A percentile compares a stretch with the other conserved stretches of the same genome.
phyloP scores from a whole-genome alignment of 2,888 invertebrate genomes.

The Drosophila neotestacea region DNA sequence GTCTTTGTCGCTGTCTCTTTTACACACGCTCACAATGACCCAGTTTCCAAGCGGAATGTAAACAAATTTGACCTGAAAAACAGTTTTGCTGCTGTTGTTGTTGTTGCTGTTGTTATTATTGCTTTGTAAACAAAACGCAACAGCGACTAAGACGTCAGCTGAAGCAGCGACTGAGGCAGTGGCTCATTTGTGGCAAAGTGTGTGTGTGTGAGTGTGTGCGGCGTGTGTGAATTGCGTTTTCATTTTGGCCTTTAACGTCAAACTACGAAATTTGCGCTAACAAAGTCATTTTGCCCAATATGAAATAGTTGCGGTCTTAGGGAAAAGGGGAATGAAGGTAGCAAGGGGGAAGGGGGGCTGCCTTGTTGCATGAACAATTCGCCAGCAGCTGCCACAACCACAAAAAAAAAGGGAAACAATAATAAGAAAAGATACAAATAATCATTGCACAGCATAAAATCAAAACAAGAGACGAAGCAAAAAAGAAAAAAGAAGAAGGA shows the following conservation, averaged over 20 bases:
- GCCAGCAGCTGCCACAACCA: conserved; percentile 30
- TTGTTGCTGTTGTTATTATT: conserved; percentile 47
- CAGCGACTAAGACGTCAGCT: conserved; percentile 54
- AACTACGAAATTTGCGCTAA: conserved; percentile 53
- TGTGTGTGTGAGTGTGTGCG: conserved; percentile 41
- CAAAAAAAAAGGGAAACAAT: background rate
- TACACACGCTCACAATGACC: conserved; percentile 81
- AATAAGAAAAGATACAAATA: conserved; percentile 42
- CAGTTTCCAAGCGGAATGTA: conserved; percentile 82
- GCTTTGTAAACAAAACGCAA: conserved; percentile 80
- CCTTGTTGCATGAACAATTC: conserved; percentile 48
- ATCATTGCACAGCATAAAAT: conserved; percentile 55
- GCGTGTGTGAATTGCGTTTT: conserved; percentile 65
- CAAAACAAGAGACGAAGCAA: conserved; percentile 6
- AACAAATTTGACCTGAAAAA: conserved; percentile 84
- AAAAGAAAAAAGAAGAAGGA: background rate
- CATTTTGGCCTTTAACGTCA: conserved; percentile 67
- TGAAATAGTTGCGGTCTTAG: conserved; percentile 60
- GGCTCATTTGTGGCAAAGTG: conserved; percentile 43
- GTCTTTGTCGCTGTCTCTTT: conserved; percentile 50
- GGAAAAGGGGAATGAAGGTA: background rate
- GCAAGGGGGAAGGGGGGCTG: background rate
- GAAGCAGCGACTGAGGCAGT: conserved; percentile 50
- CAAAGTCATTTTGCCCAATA: conserved; percentile 73
- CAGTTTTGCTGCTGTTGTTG: conserved; percentile 43